Evolutionary conservation across 2,113 vertebrate species (phyloP).

Genomic region (Vireo altiloquus): DNA sequence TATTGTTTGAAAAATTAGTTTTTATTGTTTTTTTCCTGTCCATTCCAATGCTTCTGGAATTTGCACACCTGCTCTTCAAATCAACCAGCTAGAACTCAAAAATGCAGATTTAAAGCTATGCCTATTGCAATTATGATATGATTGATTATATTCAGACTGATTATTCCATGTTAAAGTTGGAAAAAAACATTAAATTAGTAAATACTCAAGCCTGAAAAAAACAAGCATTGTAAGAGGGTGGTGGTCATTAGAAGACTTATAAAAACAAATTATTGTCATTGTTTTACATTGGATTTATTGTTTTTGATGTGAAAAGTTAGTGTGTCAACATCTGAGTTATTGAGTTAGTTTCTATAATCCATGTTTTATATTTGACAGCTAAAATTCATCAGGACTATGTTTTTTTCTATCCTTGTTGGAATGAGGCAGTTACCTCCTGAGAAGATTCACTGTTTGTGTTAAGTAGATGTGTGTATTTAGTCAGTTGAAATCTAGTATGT

Average conservation of each 20-base stretch:
- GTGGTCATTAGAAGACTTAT: background rate
- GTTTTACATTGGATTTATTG: background rate
- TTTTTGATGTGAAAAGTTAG: background rate
- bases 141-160: constrained; percentile 14
- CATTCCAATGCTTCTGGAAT: background rate
- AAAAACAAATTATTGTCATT: background rate
- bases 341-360: background rate
- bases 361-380: background rate
- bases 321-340: background rate
- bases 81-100: background rate
- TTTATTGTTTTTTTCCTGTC: background rate
- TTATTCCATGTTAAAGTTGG: background rate
- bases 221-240: background rate
- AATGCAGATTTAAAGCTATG: background rate
- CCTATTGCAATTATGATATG: background rate
- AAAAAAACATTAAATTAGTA: background rate
- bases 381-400: background rate
- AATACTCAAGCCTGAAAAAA: background rate
- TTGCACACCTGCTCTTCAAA: background rate
- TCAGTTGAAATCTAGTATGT: background rate
- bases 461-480: background rate
- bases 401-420: background rate
- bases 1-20: background rate
- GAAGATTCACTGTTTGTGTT: background rate
- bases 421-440: background rate